These are phyloP conservation scores for Eledona agricola DNA, from an alignment of 2,888 invertebrate species.

Conservation along the genomic window DNA sequence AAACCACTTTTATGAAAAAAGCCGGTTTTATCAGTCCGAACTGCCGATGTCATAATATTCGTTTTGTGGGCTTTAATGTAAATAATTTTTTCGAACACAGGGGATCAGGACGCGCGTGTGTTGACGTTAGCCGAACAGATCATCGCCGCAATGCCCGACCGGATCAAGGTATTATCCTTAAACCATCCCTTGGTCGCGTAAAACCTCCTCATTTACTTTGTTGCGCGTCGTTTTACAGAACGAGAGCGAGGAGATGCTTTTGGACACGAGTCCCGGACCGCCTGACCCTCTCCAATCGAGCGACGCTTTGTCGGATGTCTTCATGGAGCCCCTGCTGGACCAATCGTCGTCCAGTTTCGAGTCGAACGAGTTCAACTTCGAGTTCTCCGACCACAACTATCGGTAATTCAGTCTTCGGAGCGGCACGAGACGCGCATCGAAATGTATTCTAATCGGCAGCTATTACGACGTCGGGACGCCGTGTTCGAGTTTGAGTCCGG, in stretches of 20 bases:
- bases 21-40: too few relatives aligned
- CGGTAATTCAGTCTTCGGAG: constrained; percentile 63
- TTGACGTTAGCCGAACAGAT: constrained; percentile 96
- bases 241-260: constrained; percentile 77
- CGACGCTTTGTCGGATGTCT: constrained; percentile 69
- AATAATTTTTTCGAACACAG: constrained; percentile 61
- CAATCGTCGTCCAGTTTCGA: constrained; percentile 73
- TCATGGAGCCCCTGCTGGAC: constrained; percentile 80
- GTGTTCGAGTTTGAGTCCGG: constrained; percentile 84
- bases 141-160: constrained; percentile 97
- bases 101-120: constrained; percentile 92
- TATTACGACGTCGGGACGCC: constrained; percentile 82
- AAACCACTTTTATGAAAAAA: too few relatives aligned
- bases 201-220: constrained; percentile 8
- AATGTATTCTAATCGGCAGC: constrained; percentile 57
- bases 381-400: constrained; percentile 84
- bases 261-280: constrained; percentile 67
- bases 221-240: constrained; percentile 65
- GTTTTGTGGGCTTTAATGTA: constrained; percentile 2
- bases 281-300: constrained; percentile 63
- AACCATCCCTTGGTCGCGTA: not conserved
- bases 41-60: too few relatives aligned
- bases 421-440: not conserved
- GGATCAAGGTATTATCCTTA: constrained; percentile 81
- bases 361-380: constrained; percentile 77